phyloP scores from a whole-genome alignment of 2,797 vertebrate genomes.

The Eulemur mongoz region DNA sequence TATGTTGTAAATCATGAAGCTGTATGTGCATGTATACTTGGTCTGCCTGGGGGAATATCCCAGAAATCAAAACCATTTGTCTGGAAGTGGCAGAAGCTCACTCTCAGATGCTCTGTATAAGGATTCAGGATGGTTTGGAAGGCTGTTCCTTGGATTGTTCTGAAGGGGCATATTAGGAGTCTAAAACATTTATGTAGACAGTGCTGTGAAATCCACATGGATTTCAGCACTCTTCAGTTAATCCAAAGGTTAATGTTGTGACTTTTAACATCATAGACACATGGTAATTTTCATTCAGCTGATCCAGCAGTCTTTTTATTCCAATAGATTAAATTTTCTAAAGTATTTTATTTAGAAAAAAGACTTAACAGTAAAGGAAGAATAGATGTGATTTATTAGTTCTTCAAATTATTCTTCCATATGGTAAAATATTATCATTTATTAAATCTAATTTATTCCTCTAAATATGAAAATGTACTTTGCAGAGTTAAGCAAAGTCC shows the following conservation, averaged over 20 bases:
- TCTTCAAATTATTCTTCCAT: not conserved
- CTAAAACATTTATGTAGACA: not conserved
- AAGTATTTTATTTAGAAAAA: not conserved
- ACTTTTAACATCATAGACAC: not conserved
- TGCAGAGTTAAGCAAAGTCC: not conserved
- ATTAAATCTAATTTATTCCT: not conserved
- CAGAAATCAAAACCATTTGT: not conserved
- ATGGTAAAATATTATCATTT: not conserved
- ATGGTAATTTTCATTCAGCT: not conserved
- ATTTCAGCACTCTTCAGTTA: not conserved
- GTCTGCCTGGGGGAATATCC: not conserved
- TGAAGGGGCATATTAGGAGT: not conserved
- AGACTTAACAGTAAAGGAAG: not conserved
- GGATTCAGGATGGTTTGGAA: not conserved
- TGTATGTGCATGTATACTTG: rapidly evolving
- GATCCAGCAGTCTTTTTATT: not conserved
- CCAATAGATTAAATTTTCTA: not conserved
- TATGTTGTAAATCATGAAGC: not conserved
- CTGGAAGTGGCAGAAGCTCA: not conserved
- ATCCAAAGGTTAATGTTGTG: not conserved
- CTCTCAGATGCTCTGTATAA: not conserved
- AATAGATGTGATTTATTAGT: not conserved
- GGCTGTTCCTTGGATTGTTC: not conserved
- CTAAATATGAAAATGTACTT: not conserved
- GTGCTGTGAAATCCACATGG: not conserved